Conservation (phyloP, 1,140 invertebrate genomes). For the Oncopeltus fasciatus region DNA sequence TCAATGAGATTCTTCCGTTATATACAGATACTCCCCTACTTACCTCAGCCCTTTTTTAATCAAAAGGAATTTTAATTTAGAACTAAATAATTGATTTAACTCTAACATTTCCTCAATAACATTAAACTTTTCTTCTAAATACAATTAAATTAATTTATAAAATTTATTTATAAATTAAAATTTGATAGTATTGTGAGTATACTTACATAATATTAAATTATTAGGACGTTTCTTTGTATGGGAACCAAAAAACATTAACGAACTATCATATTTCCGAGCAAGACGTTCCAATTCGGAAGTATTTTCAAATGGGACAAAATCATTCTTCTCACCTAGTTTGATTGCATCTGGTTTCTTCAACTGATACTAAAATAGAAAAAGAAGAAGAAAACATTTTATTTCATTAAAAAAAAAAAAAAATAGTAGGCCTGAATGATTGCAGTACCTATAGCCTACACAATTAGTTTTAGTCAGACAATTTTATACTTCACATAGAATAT, state of each 20-base stretch:
- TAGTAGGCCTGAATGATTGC: too few relatives aligned
- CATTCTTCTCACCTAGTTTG: constrained; percentile 65
- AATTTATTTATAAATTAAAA: background rate
- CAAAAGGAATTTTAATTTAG: too few relatives aligned
- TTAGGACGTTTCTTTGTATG: constrained; percentile 89
- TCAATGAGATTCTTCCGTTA: too few relatives aligned
- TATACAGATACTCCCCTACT: too few relatives aligned
- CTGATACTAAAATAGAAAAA: constrained; percentile 42
- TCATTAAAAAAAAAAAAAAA: too few relatives aligned
- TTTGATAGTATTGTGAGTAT: background rate
- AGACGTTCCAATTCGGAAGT: constrained; percentile 66
- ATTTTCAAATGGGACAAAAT: constrained; percentile 77
- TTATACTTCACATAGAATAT: too few relatives aligned
- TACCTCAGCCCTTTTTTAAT: too few relatives aligned
- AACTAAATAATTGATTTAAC: background rate
- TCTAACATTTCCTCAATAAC: background rate
- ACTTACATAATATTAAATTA: constrained; percentile 69
- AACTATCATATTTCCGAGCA: constrained; percentile 69
- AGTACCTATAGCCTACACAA: too few relatives aligned
- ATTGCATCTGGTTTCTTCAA: constrained; percentile 74
- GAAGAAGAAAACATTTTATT: too few relatives aligned
- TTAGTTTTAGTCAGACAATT: too few relatives aligned
- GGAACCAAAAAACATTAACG: constrained; percentile 80
- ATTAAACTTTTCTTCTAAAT: background rate
- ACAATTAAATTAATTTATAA: background rate